phyloP scores from a whole-genome alignment of 2,888 invertebrate species.

The Bruchidius siliquastri region DNA sequence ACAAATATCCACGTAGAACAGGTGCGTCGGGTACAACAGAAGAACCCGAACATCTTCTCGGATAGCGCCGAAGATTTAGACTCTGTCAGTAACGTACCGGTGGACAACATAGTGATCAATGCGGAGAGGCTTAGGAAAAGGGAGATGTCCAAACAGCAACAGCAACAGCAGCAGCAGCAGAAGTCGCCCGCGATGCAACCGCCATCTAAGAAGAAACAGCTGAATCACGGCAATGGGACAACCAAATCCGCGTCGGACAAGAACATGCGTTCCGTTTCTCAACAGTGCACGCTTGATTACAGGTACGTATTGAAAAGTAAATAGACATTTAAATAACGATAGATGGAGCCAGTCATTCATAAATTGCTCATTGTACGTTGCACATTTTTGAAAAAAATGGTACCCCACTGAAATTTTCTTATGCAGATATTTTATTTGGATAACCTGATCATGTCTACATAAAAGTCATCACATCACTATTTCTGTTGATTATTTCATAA shows the following conservation, averaged over 20 bases:
- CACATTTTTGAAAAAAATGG: no score
- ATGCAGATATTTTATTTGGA: no score
- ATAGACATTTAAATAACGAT: no score
- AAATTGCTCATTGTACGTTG: no score
- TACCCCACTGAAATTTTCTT: no score
- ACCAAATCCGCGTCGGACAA: constrained; percentile 27
- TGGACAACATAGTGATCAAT: constrained; percentile 38
- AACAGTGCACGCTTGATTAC: constrained; percentile 67
- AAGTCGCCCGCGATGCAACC: constrained; percentile 18
- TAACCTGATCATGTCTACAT: no score
- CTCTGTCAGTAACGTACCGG: constrained; percentile 35
- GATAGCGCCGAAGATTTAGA: constrained; percentile 59
- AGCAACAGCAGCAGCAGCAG: no score
- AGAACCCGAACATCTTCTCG: constrained; percentile 63
- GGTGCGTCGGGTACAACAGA: constrained; percentile 55
- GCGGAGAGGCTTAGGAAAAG: constrained; percentile 36
- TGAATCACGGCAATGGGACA: constrained; percentile 4
- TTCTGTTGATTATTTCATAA: no score
- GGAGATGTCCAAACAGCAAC: constrained; percentile 29
- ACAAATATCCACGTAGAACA: constrained; percentile 72
- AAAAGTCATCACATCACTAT: no score
- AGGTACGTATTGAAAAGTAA: no score
- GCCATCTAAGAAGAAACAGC: constrained; percentile 14
- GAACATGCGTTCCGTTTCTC: constrained; percentile 62
- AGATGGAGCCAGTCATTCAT: no score